Evolutionary conservation across 2,888 invertebrate genomes (phyloP), one percentile per base, ranked within the genome.

Genomic region (Trichopria drosophilae): DNA sequence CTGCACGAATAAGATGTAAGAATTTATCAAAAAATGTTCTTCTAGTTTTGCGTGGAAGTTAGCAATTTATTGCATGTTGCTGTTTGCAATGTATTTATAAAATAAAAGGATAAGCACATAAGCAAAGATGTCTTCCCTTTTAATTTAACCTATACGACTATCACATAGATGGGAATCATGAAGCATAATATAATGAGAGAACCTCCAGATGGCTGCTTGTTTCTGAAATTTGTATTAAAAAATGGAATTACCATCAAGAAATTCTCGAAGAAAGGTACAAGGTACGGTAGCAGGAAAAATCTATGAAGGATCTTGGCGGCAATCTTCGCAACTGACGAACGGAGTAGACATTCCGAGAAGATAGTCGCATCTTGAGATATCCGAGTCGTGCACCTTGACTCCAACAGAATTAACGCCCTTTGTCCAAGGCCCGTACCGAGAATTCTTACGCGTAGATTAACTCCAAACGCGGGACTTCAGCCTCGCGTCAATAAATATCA

Each of bases 331-430:
- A 34, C 39, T 46, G 46, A 39, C 32, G 23, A 10, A 46, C 18
- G 46, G 23, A 42, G 29, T 15, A 35, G 48, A 41, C 45, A 50
- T 53, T 53, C 53, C 53, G 28, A 16, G 44, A 40, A 48, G 34
- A 48, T 41, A 39, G 43, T 4, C 3, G 26, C 20, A 5, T 4
- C 15, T 13, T 18, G 7, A 13, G n/a, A n/a, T n/a, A n/a, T n/a
- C n/a, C n/a, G n/a, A 24, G 16, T 20, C 15, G 44, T 16, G 49
- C 53, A 42, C 34, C 49, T 45, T 22, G 19, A 24, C 41, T 45
- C 22, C n/a, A 9, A 2, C 23, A 4, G 34, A 54, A 54, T 54
- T 54, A 51, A 49, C 55, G 55, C 55, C 55, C 51, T 55, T 55
- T 55, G 55, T 55, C 45, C 51, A 16, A 23, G 12, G 16, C 9